phyloP scores from a whole-genome alignment of 2,113 vertebrate species.

The Eptesicus fuscus region DNA sequence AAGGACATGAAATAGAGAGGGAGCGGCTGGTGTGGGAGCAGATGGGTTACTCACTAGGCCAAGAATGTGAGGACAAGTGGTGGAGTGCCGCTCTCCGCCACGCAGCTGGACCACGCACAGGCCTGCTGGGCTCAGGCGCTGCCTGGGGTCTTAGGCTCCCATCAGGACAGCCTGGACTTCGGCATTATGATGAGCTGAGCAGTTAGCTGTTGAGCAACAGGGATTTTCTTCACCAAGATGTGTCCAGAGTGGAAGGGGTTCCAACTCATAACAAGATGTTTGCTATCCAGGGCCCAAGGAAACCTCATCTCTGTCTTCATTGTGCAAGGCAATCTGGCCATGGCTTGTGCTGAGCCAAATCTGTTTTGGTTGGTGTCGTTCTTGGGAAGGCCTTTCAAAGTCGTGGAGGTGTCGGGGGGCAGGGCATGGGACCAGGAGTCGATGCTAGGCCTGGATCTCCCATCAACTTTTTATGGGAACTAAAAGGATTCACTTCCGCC shows the following conservation, averaged over 20 bases:
- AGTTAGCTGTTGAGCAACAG: background rate
- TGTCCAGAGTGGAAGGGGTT: constrained; percentile 17
- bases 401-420: no score
- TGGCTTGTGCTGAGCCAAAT: background rate
- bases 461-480: background rate
- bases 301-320: background rate
- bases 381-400: background rate
- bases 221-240: constrained; percentile 8
- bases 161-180: background rate
- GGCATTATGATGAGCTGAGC: background rate
- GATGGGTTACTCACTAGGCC: background rate
- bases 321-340: background rate
- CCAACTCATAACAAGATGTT: background rate
- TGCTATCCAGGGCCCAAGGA: background rate
- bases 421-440: background rate
- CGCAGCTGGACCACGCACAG: background rate
- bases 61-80: background rate
- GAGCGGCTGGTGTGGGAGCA: background rate
- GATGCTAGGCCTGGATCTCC: background rate
- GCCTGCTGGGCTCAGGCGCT: background rate
- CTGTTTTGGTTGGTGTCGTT: background rate
- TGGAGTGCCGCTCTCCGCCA: background rate
- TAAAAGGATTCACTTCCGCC: background rate
- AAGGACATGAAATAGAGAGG: constrained; percentile 11
- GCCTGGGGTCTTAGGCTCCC: background rate